Percentiles rank a stretch among this genome's conserved stretches.
These are phyloP conservation scores for Ecdyonurus torrentis DNA, from an alignment of 2,888 invertebrate species.

Conservation along the genomic window DNA sequence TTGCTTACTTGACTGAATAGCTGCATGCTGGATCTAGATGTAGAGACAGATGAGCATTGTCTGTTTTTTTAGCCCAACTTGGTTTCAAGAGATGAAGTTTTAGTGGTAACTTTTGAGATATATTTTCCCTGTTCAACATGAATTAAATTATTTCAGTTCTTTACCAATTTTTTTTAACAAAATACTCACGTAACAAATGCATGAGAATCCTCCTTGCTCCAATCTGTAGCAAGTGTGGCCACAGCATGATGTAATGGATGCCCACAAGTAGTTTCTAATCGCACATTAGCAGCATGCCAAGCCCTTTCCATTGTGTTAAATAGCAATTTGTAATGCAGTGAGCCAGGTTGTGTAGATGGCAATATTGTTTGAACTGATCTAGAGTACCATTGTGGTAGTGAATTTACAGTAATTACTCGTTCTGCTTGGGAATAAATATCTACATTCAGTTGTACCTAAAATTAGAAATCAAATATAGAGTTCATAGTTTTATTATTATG, in stretches of 20 bases:
- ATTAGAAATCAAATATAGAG: background rate
- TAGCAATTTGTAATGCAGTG: slow-evolving; percentile 41
- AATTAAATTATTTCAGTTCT: no score
- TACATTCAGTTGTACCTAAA: slow-evolving; percentile 42
- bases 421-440: slow-evolving; percentile 39
- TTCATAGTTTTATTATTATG: background rate
- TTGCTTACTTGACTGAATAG: slow-evolving; percentile 43
- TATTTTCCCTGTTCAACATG: background rate
- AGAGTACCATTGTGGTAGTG: slow-evolving; percentile 20
- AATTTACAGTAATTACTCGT: slow-evolving; percentile 19
- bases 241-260: slow-evolving; percentile 35
- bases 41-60: slow-evolving; percentile 37
- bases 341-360: slow-evolving; percentile 35
- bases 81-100: slow-evolving; percentile 38
- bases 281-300: slow-evolving; percentile 41
- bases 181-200: slow-evolving; percentile 40
- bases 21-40: slow-evolving; percentile 52
- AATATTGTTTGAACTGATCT: background rate
- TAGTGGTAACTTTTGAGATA: slow-evolving; percentile 34
- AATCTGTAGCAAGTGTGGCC: slow-evolving; percentile 43
- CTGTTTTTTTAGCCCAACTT: slow-evolving; percentile 23
- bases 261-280: slow-evolving; percentile 32
- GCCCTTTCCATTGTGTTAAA: slow-evolving; percentile 37
- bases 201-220: slow-evolving; percentile 43
- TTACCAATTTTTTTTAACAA: no score